Base-by-base conservation (phyloP, 2,888 invertebrate species). In the Tinea pellionella region DNA sequence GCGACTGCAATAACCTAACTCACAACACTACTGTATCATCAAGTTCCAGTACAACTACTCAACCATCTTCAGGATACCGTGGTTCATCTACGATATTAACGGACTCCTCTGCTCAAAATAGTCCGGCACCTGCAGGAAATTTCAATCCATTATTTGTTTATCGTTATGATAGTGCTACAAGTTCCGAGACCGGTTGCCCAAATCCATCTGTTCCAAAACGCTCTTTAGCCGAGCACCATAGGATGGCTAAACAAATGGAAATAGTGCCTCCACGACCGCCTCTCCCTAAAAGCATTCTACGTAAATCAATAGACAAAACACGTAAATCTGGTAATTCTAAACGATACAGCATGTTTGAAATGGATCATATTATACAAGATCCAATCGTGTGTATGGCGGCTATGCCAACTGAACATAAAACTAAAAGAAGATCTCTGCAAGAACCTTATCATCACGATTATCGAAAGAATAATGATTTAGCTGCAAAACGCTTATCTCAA, bases 11-110 rank as follows among this genome's bases (percentile, higher is more conserved):
- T 63, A 88, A 89, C 65, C 78, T 89, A 62, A 75, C 88, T 61
- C 85, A 89, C 59, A 89, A 89, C 60, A 87, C 84, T 61, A 89
- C 88, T 32, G 88, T 89, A 24, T 87, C 90, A 24, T 92, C 92
- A 2, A 90, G 92, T 12, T 90, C 91, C 75, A 92, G 93, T 63
- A 91, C 92, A 67, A 91, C 93, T 62, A 89, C 90, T 18, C 94
- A 94, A 71, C 95, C 94, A 7, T 95, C 95, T 57, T 95, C 95
- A 12, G 96, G 96, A 1, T 96, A 94, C 70, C 89, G 96, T 64
- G 95, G 96, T 41, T 95, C 95, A 0, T 95, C 95, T 0, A 95
- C 95, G 1, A 91, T 95, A 78, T 80, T 94, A 8, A 91, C 93
- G 6, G 94, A 94, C 66, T 94, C 94, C 19, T 89, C 90, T 13